Evolutionary conservation across 2,797 vertebrate genomes (phyloP), one percentile per base, ranked within the genome.

Genomic region (Cottoperca gobio): DNA sequence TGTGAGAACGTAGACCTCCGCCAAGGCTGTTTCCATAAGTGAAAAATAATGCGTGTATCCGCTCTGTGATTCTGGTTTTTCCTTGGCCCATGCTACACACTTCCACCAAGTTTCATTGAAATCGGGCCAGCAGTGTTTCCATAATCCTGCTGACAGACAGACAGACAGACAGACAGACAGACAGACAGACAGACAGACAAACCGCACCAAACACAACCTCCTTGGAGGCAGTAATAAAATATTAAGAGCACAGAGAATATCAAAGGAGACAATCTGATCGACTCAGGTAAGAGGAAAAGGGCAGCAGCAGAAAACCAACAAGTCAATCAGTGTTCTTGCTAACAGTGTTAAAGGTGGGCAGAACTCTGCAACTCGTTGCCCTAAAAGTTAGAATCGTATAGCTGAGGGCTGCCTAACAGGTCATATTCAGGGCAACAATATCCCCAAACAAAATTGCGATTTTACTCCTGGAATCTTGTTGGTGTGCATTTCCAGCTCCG

Each of bases 361-460:
- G 39, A 58, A 40, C 54, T 73, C 49, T 55, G 14, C 4, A 26
- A 66, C 40, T 39, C 28, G 49, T 39, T 62, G 37, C 69, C 49
- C 26, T 43, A 17, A 76, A 59, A 16, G 64, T 78, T 66, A 59
- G 45, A 58, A 59, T 62, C 21, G 12, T 67, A 8, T 53, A 59
- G 62, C 73, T 57, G 14, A 24, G 40, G 66, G 46, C 21, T 37
- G 31, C 58, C 28, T 43, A 49, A 45, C 23, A 64, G 35, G 58
- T 75, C 52, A 55, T 14, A 23, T 46, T 26, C 64, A 45, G 43
- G 46, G 48, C 43, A 60, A 28, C 14, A 62, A 62, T 42, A 72
- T 48, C 43, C 43, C 31, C 35, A 31, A 50, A 66, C 10, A 24
- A 64, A 46, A 42, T 65, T 1, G 26, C 11, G 33, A 74, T 52